phyloP scores from a whole-genome alignment of 2,797 vertebrate species.

The Gambusia yucatana region DNA sequence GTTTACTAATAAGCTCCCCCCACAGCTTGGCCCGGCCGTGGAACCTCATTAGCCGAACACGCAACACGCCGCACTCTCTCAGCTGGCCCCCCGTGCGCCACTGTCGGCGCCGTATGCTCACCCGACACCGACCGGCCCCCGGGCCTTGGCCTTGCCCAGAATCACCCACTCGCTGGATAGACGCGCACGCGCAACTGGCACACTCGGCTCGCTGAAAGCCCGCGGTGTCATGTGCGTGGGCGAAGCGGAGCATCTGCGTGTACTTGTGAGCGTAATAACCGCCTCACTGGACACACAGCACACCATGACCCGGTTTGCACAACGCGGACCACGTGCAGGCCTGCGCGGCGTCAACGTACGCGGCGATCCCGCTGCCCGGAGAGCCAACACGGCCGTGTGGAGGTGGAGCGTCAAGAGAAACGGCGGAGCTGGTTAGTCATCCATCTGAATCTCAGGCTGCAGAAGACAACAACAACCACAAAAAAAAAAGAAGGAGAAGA shows the following conservation, averaged over 20 bases:
- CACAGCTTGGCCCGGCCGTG: constrained; percentile 57
- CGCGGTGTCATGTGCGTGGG: constrained; percentile 66
- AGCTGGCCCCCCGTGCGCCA: constrained; percentile 48
- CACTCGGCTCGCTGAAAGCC: constrained; percentile 36
- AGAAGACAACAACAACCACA: background rate
- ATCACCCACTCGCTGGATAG: constrained; percentile 66
- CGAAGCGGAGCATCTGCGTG: constrained; percentile 49
- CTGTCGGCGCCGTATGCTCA: constrained; percentile 49
- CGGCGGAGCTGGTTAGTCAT: constrained; percentile 39
- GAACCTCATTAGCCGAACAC: constrained; percentile 72
- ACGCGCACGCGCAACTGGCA: constrained; percentile 54
- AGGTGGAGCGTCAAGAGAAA: constrained; percentile 42
- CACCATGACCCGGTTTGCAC: constrained; percentile 50
- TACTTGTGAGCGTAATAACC: constrained; percentile 56
- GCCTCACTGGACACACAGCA: constrained; percentile 46
- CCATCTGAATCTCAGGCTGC: constrained; percentile 43
- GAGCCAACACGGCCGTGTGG: background rate
- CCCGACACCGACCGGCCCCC: constrained; percentile 58
- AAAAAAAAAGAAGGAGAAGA: constrained; percentile 13
- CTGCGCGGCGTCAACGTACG: constrained; percentile 11
- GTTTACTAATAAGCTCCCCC: constrained; percentile 69
- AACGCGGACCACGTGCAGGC: constrained; percentile 20
- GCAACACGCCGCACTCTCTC: constrained; percentile 66
- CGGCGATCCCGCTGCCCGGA: background rate
- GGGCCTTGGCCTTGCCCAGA: constrained; percentile 60